Conservation (phyloP, 2,797 vertebrate species). For the Clarias pachynema region DNA sequence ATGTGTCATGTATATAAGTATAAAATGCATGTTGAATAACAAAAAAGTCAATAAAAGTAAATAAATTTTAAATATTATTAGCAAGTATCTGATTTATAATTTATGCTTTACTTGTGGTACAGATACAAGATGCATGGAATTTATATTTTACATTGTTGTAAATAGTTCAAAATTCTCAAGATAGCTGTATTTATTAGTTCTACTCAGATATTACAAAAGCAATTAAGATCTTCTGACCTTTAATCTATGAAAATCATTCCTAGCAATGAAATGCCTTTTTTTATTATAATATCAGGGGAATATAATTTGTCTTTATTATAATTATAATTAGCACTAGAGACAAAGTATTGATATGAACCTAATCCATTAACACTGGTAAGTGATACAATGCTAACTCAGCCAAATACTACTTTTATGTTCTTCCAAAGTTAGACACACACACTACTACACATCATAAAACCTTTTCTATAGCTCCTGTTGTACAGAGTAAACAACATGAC, state of each 20-base stretch:
- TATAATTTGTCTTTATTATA: no score
- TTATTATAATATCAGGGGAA: background rate
- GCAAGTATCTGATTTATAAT: background rate
- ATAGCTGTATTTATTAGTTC: no score
- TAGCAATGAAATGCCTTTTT: background rate
- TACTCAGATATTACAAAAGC: background rate
- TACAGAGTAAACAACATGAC: background rate
- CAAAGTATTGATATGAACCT: slow-evolving; percentile 31
- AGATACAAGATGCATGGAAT: no score
- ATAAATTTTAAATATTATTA: background rate
- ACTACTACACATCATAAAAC: slow-evolving; percentile 13
- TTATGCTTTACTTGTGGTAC: background rate
- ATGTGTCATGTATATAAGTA: background rate
- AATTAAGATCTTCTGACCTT: background rate
- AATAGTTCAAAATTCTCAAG: no score
- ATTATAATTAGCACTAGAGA: slow-evolving; percentile 37
- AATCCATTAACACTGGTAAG: slow-evolving; percentile 32
- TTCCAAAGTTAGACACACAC: slow-evolving; percentile 50
- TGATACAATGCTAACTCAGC: background rate
- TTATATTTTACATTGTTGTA: no score
- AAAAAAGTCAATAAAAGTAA: background rate
- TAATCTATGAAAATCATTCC: background rate
- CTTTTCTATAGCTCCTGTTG: background rate
- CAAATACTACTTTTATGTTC: background rate
- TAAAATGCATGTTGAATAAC: background rate